phyloP scores from a whole-genome alignment of 2,888 invertebrate species.

The Nemotelus pantherinus region DNA sequence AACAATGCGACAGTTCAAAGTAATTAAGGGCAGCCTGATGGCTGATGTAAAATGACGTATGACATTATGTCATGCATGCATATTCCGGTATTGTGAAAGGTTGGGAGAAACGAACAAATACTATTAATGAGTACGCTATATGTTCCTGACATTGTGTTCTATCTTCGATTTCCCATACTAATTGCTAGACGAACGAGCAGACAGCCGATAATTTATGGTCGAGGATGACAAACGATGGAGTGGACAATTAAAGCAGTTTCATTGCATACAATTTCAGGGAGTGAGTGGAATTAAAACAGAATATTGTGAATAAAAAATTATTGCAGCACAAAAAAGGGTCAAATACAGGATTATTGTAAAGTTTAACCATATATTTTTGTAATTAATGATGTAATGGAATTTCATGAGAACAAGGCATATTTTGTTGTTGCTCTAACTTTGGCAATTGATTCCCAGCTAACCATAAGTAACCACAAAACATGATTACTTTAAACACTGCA shows the following conservation, averaged over 20 bases:
- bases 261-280: slow-evolving; percentile 16
- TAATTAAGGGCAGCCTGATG: slow-evolving; percentile 19
- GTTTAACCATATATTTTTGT: too few species aligned
- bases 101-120: too few species aligned
- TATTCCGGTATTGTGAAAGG: too few species aligned
- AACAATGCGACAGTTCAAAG: slow-evolving; percentile 28
- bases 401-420: too few species aligned
- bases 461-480: too few species aligned
- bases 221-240: slow-evolving; percentile 25
- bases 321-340: too few species aligned
- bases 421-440: too few species aligned
- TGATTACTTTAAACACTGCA: too few species aligned
- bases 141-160: neutral
- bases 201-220: slow-evolving; percentile 31
- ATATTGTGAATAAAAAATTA: neutral
- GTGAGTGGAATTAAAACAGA: neutral
- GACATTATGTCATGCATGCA: slow-evolving; percentile 36
- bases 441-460: too few species aligned
- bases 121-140: too few species aligned
- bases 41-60: slow-evolving; percentile 21
- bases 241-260: slow-evolving; percentile 21
- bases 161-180: neutral
- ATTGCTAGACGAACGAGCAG: slow-evolving; percentile 8
- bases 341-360: too few species aligned
- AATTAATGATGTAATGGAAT: too few species aligned